phyloP scores from a whole-genome alignment of 2,888 invertebrate genomes.

The Lordiphosa fenestrarum region DNA sequence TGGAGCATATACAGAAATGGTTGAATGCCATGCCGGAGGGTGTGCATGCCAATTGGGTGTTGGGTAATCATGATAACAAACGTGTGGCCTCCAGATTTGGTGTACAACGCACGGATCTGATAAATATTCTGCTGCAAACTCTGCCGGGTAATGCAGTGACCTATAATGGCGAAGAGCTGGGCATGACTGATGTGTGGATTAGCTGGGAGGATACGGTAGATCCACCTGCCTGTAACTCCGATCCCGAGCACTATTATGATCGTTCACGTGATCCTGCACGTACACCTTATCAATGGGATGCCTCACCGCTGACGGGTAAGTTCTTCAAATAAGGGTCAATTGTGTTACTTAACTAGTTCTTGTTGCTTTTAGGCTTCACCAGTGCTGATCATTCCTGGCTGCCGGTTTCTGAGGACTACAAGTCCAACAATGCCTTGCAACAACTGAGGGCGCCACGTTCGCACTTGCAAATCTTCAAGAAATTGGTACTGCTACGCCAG shows the following conservation, averaged over 20 bases:
- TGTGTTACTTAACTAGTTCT: not conserved
- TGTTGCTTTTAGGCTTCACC: conserved; percentile 68
- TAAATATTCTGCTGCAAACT: conserved; percentile 90
- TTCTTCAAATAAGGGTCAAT: not conserved
- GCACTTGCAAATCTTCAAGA: conserved; percentile 85
- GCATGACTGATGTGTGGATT: conserved; percentile 82
- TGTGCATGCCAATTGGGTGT: conserved; percentile 84
- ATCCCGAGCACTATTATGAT: conserved; percentile 78
- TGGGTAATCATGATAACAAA: conserved; percentile 89
- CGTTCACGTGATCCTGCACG: conserved; percentile 83
- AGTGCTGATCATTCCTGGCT: conserved; percentile 83
- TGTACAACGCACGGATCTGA: conserved; percentile 85
- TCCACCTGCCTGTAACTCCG: conserved; percentile 82
- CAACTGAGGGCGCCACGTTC: conserved; percentile 82
- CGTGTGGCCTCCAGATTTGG: conserved; percentile 87
- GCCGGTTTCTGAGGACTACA: conserved; percentile 84
- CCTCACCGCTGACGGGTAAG: conserved; percentile 78
- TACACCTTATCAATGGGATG: conserved; percentile 85
- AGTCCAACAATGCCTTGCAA: conserved; percentile 82
- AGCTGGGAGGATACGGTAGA: conserved; percentile 82
- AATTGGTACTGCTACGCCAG: conserved; percentile 82
- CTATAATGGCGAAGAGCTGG: conserved; percentile 91
- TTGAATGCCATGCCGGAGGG: conserved; percentile 83
- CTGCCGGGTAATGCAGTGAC: conserved; percentile 92
- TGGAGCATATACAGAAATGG: conserved; percentile 82